These are phyloP conservation scores for Anthopleura xanthogrammica DNA, from an alignment of 92 coral and sea anemone genomes.

Conservation along the genomic window DNA sequence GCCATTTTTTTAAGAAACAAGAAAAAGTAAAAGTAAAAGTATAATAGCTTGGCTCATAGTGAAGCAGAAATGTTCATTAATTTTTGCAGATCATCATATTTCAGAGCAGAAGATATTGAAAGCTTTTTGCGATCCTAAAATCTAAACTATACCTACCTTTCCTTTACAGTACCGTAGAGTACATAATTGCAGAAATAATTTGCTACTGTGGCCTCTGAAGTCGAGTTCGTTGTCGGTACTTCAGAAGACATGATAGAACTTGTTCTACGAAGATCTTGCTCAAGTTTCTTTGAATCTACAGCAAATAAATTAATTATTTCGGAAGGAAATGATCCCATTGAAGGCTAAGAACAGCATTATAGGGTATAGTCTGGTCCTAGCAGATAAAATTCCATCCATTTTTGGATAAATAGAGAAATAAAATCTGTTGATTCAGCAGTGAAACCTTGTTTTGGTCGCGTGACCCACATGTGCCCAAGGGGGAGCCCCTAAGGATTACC, in stretches of 20 bases:
- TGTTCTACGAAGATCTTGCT: neutral
- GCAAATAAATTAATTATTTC: neutral
- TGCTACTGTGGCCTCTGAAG: neutral
- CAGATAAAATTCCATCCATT: neutral
- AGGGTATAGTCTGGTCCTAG: neutral
- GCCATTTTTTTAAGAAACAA: too few species aligned
- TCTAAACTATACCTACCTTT: neutral
- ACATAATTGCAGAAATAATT: neutral
- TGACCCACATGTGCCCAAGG: neutral
- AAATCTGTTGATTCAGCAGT: neutral
- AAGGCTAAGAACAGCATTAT: neutral
- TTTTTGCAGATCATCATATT: neutral
- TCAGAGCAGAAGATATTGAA: neutral
- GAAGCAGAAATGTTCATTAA: neutral
- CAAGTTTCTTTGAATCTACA: neutral
- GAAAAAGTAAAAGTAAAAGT: neutral
- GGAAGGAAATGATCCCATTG: neutral
- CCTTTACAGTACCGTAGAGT: neutral
- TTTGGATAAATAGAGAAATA: neutral
- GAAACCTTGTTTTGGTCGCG: constrained; percentile 2
- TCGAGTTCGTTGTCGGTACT: neutral
- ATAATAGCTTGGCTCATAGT: too few species aligned
- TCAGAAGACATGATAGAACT: neutral
- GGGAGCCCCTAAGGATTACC: neutral
- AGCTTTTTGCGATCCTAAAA: neutral